Base-by-base conservation (phyloP, 2,888 invertebrate genomes). In the Sesamia inferens region DNA sequence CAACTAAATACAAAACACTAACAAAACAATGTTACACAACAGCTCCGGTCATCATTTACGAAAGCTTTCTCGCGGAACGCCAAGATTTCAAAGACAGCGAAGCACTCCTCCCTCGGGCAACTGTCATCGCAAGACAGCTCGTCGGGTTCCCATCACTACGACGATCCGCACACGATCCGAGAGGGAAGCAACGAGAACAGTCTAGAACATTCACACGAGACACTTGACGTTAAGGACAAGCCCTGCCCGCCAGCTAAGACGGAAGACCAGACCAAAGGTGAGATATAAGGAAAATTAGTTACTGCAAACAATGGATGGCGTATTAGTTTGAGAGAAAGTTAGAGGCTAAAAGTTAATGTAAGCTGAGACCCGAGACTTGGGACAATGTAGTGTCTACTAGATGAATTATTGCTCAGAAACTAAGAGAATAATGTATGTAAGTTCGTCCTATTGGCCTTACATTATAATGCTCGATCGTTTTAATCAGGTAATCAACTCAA, bases 31-130 rank as follows among this genome's bases (percentile, higher is more conserved):
- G 71, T 85, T 87, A 81, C 78, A 82, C 93, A 93, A 82, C 93
- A 97, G 98, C 96, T 99, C 81, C 97, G 99, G 71, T 99, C 99
- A 92, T 99, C 99, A 54, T 99, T 99, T 95, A 99, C 99, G 86
- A 99, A 99, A 95, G 99, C 99, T 31, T 99, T 99, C 95, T 99
- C 99, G 24, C 97, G 98, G 82, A 98, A 98, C 93, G 97, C 98
- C 77, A 98, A 98, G 96, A 97, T 98, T 92, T 97, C 98, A 84
- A 97, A 98, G 96, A 97, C 97, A 67, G 97, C 96, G 69, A 96
- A 96, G 88, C 96, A 96, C 85, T 93, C 96, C 31, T 96, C 96
- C 85, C 94, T 96, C 82, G 96, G 96, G 85, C 96, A 96, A 85
- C 90, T 96, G 87, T 96, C 96, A 85, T 96, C 97, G 87, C 96